phyloP scores from a whole-genome alignment of 1,140 invertebrate genomes.

The Zeugodacus cucurbitae region DNA sequence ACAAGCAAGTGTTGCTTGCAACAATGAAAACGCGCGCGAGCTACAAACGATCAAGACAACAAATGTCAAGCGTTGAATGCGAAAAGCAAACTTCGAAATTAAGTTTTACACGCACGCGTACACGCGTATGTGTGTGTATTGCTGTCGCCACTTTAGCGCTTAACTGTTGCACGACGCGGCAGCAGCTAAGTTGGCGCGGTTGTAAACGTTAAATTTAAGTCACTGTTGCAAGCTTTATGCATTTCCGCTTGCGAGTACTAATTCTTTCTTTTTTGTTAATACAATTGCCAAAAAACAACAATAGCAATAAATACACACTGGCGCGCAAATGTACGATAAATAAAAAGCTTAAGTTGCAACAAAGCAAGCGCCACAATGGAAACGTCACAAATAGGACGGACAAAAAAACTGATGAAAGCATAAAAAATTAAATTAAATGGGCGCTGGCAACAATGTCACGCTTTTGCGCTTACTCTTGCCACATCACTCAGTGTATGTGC shows the following conservation, averaged over 20 bases:
- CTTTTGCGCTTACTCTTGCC: background rate
- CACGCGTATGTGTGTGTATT: background rate
- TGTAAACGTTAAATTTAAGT: constrained; percentile 14
- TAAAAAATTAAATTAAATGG: constrained; percentile 36
- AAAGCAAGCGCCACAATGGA: constrained; percentile 15
- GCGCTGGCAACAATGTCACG: constrained; percentile 16
- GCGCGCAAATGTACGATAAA: background rate
- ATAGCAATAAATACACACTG: background rate
- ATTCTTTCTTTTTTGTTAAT: background rate
- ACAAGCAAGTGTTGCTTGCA: constrained; percentile 15
- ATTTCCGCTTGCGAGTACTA: background rate
- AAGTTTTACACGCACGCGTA: background rate
- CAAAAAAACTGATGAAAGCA: constrained; percentile 30
- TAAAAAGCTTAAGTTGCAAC: constrained; percentile 16
- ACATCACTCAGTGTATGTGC: background rate
- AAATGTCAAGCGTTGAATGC: background rate
- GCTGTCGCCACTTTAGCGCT: background rate
- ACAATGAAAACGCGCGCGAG: background rate
- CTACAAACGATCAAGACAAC: constrained; percentile 8
- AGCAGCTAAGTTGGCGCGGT: background rate
- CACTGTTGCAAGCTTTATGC: background rate
- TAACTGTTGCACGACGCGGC: background rate
- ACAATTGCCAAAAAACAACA: background rate
- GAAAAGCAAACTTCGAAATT: background rate
- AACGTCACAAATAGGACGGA: constrained; percentile 19